Evolutionary conservation across 1,140 invertebrate species (phyloP), one percentile per base, ranked within the genome.

Genomic region (Andrena cerasifolii): DNA sequence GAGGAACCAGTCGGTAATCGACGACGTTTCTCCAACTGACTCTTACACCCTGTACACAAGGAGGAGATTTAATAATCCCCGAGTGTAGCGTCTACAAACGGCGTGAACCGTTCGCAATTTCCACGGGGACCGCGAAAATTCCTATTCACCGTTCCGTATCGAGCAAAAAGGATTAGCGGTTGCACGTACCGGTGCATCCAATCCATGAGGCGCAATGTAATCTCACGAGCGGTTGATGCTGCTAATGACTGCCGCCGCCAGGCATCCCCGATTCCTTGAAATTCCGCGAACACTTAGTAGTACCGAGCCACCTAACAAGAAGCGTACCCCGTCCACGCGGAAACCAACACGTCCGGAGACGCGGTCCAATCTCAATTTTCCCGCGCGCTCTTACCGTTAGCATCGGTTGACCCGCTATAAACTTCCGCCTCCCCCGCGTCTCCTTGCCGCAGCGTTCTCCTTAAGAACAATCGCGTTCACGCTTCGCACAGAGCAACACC

Each of bases 151-250:
- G n/a, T n/a, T n/a, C n/a, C n/a, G 33, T 36, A 3, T 40, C 26
- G 26, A 28, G 53, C 58, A 73, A 73, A 73, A 73, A 73, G 70
- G 58, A 73, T 73, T 73, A 73, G 47, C 28, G 68, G 53, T 59
- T 47, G 36, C 24, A 54, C 71, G 54, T 43, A 43, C 49, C 12
- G 49, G 7, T n/a, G 72, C 14, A n/a, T 66, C 61, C 54, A 74
- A 66, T 66, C 70, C 47, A 73, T 51, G 70, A 62, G 10, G 51
- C 58, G 58, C 56, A 62, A 51, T 62, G 58, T 49, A 71, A 71
- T 71, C 68, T 47, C 68, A 80, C 80, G 72, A 76, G 78, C 78
- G 66, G 80, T 80, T 82, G 79, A 82, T 70, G 79, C 78, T 54
- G 80, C 80, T 82, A 80, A 82, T 80, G 62, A 49, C 58, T 28